Conservation (phyloP, 2,113 vertebrate genomes). For the Natator depressus region DNA sequence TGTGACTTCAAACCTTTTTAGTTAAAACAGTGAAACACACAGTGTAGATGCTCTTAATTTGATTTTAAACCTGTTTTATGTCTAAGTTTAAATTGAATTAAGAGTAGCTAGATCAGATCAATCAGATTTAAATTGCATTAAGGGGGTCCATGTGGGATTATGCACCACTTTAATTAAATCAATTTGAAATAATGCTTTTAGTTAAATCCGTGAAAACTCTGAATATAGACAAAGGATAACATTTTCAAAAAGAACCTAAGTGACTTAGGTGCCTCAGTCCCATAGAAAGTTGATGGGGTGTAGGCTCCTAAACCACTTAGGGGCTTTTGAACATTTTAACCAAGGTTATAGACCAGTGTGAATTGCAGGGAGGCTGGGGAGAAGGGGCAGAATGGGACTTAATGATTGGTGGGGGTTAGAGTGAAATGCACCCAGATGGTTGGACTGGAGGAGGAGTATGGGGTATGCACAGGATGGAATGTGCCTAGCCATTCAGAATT, state of each 20-base stretch:
- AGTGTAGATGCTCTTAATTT: not conserved
- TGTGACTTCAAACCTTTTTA: not conserved
- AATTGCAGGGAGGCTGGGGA: not conserved
- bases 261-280: no score
- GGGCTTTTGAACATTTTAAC: not conserved
- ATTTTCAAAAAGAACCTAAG: no score
- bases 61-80: not conserved
- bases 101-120: not conserved
- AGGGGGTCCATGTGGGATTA: not conserved
- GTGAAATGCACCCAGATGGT: not conserved
- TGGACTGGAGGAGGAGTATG: not conserved
- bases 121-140: not conserved
- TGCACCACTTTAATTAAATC: not conserved
- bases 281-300: not conserved
- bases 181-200: not conserved
- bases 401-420: not conserved
- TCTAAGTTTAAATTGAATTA: not conserved
- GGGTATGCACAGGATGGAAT: not conserved
- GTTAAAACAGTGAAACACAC: not conserved
- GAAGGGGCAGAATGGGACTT: not conserved
- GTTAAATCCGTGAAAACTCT: not conserved
- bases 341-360: not conserved
- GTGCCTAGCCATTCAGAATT: not conserved
- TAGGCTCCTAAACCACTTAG: not conserved
- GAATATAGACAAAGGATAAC: not conserved